These are phyloP conservation scores for Amphimedon queenslandica DNA, from an alignment of 37 sponge, comb jelly and placozoan genomes.

Conservation along the genomic window DNA sequence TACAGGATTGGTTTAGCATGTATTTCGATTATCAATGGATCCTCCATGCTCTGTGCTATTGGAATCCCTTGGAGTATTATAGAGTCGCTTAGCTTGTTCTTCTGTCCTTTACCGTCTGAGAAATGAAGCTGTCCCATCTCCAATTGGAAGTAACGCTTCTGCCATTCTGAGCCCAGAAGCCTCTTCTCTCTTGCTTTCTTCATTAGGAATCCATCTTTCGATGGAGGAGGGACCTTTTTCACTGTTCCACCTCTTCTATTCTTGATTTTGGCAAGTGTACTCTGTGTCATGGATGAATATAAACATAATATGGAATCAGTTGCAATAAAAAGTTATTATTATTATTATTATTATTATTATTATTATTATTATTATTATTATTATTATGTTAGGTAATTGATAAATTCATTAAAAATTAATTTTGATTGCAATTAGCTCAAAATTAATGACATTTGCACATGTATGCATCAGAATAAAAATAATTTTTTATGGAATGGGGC, in stretches of 20 bases:
- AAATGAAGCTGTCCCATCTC: conserved; percentile 67
- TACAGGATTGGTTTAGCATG: conserved; percentile 5
- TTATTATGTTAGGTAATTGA: too few species aligned
- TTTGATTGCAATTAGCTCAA: too few species aligned
- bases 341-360: too few species aligned
- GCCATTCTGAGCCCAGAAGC: conserved; percentile 40
- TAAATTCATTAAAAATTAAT: too few species aligned
- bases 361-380: too few species aligned
- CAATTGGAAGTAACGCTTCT: conserved; percentile 67
- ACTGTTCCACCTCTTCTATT: too few species aligned
- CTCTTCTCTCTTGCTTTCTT: conserved; percentile 50
- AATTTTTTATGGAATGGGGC: too few species aligned
- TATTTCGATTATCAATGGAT: conserved; percentile 32
- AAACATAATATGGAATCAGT: too few species aligned
- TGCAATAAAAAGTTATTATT: too few species aligned
- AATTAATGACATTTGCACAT: neutral
- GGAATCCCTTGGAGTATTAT: conserved; percentile 27
- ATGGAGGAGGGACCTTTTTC: neutral
- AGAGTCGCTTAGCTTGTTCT: conserved; percentile 33
- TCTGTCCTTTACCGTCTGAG: conserved; percentile 57
- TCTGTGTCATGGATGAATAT: too few species aligned
- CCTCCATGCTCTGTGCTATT: conserved; percentile 8
- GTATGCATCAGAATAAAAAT: too few species aligned
- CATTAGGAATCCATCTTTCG: conserved; percentile 59
- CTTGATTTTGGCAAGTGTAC: too few species aligned